Evolutionary conservation across 2,797 vertebrate species (phyloP), one percentile per base, ranked within the genome.

Genomic region (Pseudomugil gertrudae): DNA sequence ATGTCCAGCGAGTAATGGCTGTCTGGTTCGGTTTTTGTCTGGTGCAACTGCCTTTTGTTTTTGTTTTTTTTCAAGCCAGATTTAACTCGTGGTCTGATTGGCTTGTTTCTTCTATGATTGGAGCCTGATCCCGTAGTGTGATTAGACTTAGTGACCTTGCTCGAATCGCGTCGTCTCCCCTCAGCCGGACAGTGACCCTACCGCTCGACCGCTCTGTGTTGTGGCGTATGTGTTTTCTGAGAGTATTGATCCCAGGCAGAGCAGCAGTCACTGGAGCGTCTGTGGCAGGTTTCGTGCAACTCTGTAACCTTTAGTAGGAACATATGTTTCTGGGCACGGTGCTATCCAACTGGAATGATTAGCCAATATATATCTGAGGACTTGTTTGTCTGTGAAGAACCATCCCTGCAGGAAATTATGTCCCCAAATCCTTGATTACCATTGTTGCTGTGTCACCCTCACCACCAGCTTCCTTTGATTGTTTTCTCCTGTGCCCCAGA

Each of bases 251-350:
- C 83, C 67, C 57, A 51, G 82, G 61, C 81, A 72, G 80, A 81
- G 56, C 48, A 58, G 79, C 87, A 89, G 91, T 93, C 90, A 92
- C 84, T 91, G 91, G 87, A 89, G 83, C 29, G 64, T 90, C 89
- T 91, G 87, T 84, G 83, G 87, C 84, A 79, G 88, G 89, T 86
- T 88, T 79, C 73, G 81, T 85, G 84, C 91, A 87, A 66, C 82
- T 77, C 70, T 69, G 72, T 53, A 21, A 55, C 23, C 63, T 52
- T 61, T 64, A 78, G 58, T 68, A 32, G 66, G 72, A 74, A 57
- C 53, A 58, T 53, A 67, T 52, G 47, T 85, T 79, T 79, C 79
- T 69, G 60, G 74, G 52, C 57, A 66, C 47, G 58, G 53, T 2
- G 17, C 32, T 58, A 21, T 69, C 57, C 43, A 66, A 64, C 56